phyloP scores from a whole-genome alignment of 2,797 vertebrate species.

The Rhynchonycteris naso region DNA sequence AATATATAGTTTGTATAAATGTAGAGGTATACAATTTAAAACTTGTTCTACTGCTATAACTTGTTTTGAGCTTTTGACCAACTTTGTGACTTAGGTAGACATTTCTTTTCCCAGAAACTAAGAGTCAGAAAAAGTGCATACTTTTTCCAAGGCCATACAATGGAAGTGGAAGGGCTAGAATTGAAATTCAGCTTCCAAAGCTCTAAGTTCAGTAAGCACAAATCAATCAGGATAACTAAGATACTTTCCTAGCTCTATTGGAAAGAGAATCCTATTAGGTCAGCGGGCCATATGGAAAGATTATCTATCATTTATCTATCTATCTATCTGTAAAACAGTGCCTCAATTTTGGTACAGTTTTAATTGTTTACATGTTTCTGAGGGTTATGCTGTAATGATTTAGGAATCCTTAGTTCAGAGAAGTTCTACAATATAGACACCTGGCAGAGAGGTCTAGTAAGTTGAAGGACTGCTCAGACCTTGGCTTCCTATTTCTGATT shows the following conservation, averaged over 20 bases:
- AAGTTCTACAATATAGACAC: not conserved
- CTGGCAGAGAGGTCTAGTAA: not conserved
- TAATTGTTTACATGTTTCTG: not conserved
- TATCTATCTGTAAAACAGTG: not conserved
- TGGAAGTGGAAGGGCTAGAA: not conserved
- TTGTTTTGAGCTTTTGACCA: constrained; percentile 21
- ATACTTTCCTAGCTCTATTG: not conserved
- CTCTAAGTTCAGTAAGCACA: constrained; percentile 5
- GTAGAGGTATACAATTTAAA: not conserved
- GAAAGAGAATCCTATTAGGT: not conserved
- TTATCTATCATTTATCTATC: no score
- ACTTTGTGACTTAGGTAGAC: not conserved
- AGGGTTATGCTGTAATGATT: not conserved
- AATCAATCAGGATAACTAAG: not conserved
- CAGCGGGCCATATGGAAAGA: not conserved
- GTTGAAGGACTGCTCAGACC: not conserved
- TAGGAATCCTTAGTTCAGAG: not conserved
- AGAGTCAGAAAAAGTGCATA: not conserved
- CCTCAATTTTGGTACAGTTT: not conserved
- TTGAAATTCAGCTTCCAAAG: constrained; percentile 15
- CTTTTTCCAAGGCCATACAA: constrained; percentile 13
- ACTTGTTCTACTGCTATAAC: constrained; percentile 14
- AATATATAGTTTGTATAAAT: constrained; percentile 6
- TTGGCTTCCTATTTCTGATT: constrained; percentile 42
- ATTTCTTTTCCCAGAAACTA: constrained; percentile 40